These are phyloP conservation scores for Eriosoma lanigerum DNA, from an alignment of 1,140 invertebrate species.

Conservation along the genomic window DNA sequence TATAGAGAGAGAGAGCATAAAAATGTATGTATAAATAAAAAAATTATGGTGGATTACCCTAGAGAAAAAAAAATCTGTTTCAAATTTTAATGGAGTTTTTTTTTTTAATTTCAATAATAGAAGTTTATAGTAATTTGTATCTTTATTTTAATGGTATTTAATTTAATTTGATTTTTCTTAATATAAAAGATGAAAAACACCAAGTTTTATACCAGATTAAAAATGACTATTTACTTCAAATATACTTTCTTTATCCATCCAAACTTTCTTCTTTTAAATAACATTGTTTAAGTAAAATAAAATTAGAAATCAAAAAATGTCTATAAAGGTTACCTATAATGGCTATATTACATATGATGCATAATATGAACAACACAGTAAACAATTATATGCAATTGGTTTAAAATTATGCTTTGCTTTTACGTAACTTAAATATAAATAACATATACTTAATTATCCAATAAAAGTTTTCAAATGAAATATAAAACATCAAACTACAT, in stretches of 20 bases:
- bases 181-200: constrained; percentile 29
- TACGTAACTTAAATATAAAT: background rate
- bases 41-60: background rate
- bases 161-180: constrained; percentile 37
- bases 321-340: no score
- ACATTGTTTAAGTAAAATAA: background rate
- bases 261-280: no score
- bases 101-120: constrained; percentile 30
- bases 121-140: constrained; percentile 41
- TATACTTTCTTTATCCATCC: no score
- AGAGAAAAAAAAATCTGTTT: background rate
- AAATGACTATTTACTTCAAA: background rate
- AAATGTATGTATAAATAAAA: background rate
- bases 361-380: background rate
- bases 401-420: background rate
- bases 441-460: background rate
- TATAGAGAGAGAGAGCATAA: background rate
- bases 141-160: constrained; percentile 40
- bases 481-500: constrained; percentile 27
- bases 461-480: background rate
- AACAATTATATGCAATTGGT: background rate
- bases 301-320: background rate
- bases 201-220: constrained; percentile 34
- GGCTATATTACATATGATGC: background rate
- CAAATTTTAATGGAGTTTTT: constrained; percentile 35